Conservation (phyloP, 2,797 vertebrate genomes). For the Pteropus rufus region DNA sequence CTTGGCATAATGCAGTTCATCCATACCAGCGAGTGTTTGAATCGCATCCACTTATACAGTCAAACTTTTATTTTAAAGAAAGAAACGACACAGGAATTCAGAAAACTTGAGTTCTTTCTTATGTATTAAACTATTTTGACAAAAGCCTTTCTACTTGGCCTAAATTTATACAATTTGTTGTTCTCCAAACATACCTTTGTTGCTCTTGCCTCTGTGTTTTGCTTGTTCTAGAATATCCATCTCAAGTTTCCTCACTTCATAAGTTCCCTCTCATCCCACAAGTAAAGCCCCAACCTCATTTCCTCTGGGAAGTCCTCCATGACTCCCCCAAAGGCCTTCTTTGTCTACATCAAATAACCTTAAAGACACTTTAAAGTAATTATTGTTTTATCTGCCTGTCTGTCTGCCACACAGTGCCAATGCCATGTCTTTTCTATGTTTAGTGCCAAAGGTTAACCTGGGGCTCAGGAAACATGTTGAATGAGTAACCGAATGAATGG, state of each 20-base stretch:
- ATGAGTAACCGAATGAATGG: not conserved
- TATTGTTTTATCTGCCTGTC: not conserved
- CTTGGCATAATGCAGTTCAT: not conserved
- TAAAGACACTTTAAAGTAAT: not conserved
- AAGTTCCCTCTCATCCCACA: not conserved
- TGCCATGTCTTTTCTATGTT: not conserved
- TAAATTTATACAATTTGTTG: not conserved
- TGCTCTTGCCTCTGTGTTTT: not conserved
- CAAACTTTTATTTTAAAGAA: not conserved
- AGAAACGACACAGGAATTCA: not conserved
- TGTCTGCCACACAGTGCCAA: not conserved
- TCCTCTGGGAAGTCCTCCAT: not conserved
- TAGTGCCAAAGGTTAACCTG: not conserved
- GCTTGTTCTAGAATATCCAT: not conserved
- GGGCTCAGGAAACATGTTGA: not conserved
- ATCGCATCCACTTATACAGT: not conserved
- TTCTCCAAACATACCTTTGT: not conserved
- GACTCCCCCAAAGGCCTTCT: not conserved
- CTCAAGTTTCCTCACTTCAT: not conserved
- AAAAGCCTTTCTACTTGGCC: not conserved
- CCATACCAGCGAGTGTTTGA: not conserved
- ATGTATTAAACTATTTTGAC: not conserved
- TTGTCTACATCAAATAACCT: not conserved
- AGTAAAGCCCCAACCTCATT: not conserved
- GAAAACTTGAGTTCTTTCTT: not conserved